phyloP scores from a whole-genome alignment of 2,113 vertebrate species.

The Saguinus midas region DNA sequence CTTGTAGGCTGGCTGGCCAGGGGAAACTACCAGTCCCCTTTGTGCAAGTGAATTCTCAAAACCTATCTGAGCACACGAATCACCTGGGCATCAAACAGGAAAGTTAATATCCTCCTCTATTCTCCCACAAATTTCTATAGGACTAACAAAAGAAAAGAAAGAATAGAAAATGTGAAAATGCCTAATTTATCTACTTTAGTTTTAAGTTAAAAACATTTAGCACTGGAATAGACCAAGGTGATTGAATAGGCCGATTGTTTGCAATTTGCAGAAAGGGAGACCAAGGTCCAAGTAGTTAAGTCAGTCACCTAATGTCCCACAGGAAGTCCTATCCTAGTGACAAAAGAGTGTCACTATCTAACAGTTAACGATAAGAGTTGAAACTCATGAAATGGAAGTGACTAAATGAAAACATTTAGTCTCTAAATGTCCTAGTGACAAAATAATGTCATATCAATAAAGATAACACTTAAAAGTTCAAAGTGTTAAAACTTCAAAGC shows the following conservation, averaged over 20 bases:
- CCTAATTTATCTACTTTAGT: neutral
- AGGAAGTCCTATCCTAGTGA: neutral
- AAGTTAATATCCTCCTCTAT: neutral
- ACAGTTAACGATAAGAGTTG: neutral
- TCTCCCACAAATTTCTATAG: neutral
- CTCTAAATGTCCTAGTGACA: no score
- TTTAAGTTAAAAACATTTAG: neutral
- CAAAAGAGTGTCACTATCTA: neutral
- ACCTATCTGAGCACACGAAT: neutral
- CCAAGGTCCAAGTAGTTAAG: neutral
- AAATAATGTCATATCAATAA: no score
- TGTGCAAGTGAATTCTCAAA: neutral
- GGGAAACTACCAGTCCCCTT: neutral
- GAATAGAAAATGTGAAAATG: neutral
- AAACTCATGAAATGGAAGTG: neutral
- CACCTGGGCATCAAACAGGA: neutral
- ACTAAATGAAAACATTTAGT: neutral
- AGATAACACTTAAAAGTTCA: no score
- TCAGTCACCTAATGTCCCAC: neutral
- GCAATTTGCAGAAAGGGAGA: neutral
- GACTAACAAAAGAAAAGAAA: neutral
- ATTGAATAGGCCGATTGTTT: neutral
- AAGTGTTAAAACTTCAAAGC: no score
- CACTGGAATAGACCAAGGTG: neutral
- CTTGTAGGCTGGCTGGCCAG: neutral